Evolutionary conservation across 1,140 invertebrate species (phyloP).

Genomic region (Caenorhabditis tropicalis): DNA sequence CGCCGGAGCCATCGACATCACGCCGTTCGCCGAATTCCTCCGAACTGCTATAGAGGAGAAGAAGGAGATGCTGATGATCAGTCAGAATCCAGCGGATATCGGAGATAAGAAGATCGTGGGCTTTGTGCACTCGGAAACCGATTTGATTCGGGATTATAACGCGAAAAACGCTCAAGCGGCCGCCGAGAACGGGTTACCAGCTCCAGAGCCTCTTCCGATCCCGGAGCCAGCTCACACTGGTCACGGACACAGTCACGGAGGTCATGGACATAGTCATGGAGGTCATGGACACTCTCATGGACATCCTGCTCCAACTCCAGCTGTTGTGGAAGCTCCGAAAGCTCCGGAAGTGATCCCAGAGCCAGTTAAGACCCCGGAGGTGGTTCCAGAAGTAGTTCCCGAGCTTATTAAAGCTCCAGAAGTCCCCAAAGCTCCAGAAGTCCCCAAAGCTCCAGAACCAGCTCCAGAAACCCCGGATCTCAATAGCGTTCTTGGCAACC

Average conservation of each 20-base stretch:
- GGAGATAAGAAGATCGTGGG: constrained; percentile 37
- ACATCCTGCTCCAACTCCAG: background rate
- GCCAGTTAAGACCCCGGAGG: background rate
- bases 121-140: constrained; percentile 26
- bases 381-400: background rate
- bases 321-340: background rate
- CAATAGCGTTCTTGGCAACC: background rate
- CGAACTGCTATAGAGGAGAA: constrained; percentile 17
- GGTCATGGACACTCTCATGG: constrained; percentile 42
- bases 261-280: constrained; percentile 33
- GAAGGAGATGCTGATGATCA: constrained; percentile 44
- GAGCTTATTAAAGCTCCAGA: no score
- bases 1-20: constrained; percentile 40
- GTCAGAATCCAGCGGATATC: constrained; percentile 4
- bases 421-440: background rate
- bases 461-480: background rate
- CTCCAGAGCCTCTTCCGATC: constrained; percentile 38
- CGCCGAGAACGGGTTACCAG: constrained; percentile 11
- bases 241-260: constrained; percentile 45
- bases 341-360: background rate
- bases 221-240: background rate
- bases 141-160: constrained; percentile 46
- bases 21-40: constrained; percentile 45
- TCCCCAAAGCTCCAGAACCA: background rate
- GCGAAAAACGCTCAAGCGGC: constrained; percentile 40